Base-by-base conservation (phyloP, 2,888 invertebrate species). In the Empis livida region DNA sequence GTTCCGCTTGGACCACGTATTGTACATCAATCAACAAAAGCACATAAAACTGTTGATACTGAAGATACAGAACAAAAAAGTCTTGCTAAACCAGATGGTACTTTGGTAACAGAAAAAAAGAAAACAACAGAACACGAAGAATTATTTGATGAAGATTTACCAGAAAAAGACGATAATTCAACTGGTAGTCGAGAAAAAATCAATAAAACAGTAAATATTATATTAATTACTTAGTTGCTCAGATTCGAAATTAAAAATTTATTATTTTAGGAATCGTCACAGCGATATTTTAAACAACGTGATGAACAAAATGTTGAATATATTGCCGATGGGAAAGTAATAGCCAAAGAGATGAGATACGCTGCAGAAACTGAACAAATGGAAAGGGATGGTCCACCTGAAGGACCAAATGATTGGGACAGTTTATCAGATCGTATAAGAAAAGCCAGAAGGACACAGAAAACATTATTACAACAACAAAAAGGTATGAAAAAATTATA, bases 241-340 rank as follows among this genome's bases (percentile, higher is more conserved):
- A n/a, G n/a, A n/a, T n/a, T n/a, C n/a, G n/a, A n/a, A n/a, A n/a
- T n/a, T n/a, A n/a, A n/a, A n/a, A n/a, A n/a, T n/a, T 20, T 14
- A 40, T 16, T 9, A 9, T 39, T 39, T 2, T 30, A 71, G 57
- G 76, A 75, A 52, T 78, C 76, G 44, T 76, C 71, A 51, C 83
- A 81, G 64, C 73, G 73, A 51, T 81, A 75, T 65, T 73, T 79
- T 46, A 82, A 88, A 62, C 82, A 79, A 59, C 77, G 86, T 48
- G 82, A 87, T 63, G 87, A 90, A 67, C 83, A 83, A 60, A 79
- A 84, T 63, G 86, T 89, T 44, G 89, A 90, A 67, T 83, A 87
- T 65, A 73, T 87, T 66, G 83, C 84, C 59, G 82, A 87, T 64
- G 90, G 90, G 55, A 79, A 84, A 61, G 79, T 84, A 60, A 74